Conservation (phyloP, 2,797 vertebrate genomes). For the Myripristis jacobus region DNA sequence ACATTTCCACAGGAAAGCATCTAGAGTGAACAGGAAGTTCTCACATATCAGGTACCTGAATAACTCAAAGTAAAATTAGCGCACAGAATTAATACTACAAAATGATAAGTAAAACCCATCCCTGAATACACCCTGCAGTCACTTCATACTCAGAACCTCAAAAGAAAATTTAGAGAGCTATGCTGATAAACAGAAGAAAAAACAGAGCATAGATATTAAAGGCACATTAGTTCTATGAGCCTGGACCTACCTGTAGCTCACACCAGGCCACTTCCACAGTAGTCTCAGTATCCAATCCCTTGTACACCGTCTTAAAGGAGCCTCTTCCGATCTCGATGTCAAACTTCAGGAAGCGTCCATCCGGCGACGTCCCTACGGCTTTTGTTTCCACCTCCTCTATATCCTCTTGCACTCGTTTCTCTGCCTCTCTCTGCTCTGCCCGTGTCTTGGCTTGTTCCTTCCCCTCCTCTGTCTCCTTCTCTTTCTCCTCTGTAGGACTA, state of each 20-base stretch:
- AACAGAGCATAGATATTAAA: not conserved
- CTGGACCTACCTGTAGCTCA: slow-evolving; percentile 93
- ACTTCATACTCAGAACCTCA: not conserved
- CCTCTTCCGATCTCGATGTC: slow-evolving; percentile 98
- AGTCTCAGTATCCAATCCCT: slow-evolving; percentile 97
- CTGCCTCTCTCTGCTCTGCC: slow-evolving; percentile 81
- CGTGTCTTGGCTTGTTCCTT: slow-evolving; percentile 77
- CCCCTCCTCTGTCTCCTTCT: slow-evolving; percentile 73
- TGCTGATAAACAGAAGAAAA: not conserved
- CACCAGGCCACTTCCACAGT: slow-evolving; percentile 99
- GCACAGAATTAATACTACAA: not conserved
- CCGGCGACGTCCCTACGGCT: slow-evolving; percentile 94
- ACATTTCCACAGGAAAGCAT: slow-evolving; percentile 12
- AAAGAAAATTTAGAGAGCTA: not conserved
- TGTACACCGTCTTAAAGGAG: slow-evolving; percentile 99
- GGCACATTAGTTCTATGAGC: not conserved
- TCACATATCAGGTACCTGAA: slow-evolving; percentile 1
- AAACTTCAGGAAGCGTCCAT: slow-evolving; percentile 97
- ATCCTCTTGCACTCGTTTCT: slow-evolving; percentile 87
- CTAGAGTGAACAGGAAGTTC: slow-evolving; percentile 36
- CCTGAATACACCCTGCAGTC: not conserved
- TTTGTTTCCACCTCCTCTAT: slow-evolving; percentile 97
- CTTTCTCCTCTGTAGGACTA: slow-evolving; percentile 66
- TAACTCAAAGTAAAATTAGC: not conserved
- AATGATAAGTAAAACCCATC: not conserved